Conservation (phyloP, 2,888 invertebrate species). For the Rugalucina vietnamica region DNA sequence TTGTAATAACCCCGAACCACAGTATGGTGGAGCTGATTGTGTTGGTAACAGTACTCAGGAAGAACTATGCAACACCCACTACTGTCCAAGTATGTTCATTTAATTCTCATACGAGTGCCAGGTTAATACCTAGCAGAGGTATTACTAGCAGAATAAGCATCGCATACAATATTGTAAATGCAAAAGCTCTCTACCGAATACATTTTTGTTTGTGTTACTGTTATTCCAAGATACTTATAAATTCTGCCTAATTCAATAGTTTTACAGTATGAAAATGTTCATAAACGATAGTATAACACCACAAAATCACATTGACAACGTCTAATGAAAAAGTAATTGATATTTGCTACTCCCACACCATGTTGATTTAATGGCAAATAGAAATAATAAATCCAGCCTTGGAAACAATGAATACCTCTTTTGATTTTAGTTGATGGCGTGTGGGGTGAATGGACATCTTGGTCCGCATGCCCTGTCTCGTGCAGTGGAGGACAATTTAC, state of each 20-base stretch:
- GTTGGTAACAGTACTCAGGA: slow-evolving; percentile 18
- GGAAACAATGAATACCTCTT: not conserved
- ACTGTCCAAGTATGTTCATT: slow-evolving; percentile 35
- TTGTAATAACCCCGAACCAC: slow-evolving; percentile 34
- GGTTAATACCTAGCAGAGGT: no score
- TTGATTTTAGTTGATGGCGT: slow-evolving; percentile 24
- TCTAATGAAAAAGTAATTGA: not conserved
- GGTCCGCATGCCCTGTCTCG: slow-evolving; percentile 31
- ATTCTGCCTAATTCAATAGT: no score
- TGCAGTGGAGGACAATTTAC: slow-evolving; percentile 35
- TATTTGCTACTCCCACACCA: not conserved
- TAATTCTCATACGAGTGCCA: no score
- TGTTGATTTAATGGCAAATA: not conserved
- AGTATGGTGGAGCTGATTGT: slow-evolving; percentile 46
- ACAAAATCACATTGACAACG: not conserved
- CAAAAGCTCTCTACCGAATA: no score
- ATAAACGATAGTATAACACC: not conserved
- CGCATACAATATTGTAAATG: no score
- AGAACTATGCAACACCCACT: slow-evolving; percentile 32
- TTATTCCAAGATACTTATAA: no score
- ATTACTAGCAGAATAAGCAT: no score
- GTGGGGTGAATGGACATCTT: slow-evolving; percentile 28
- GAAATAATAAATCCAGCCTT: not conserved
- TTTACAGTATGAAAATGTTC: not conserved
- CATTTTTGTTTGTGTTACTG: no score